Evolutionary conservation across 1,140 invertebrate genomes (phyloP).

Genomic region (Harpegnathos saltator): DNA sequence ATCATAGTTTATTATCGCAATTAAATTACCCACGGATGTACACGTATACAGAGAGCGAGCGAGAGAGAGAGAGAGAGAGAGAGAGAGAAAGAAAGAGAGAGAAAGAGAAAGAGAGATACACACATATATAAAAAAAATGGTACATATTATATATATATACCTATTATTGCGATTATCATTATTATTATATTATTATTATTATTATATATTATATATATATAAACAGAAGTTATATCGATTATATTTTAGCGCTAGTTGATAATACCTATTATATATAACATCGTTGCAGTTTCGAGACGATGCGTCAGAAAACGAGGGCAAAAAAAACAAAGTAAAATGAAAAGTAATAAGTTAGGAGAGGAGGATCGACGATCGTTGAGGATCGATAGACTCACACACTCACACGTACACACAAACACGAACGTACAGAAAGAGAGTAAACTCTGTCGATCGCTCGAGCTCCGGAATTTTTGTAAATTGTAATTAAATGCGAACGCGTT

Average conservation of each 20-base stretch:
- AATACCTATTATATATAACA: slow-evolving; percentile 82
- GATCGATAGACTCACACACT: slow-evolving; percentile 2
- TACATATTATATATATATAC: slow-evolving; percentile 61
- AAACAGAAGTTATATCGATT: slow-evolving; percentile 85
- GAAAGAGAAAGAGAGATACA: slow-evolving; percentile 50
- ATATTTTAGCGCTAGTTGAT: slow-evolving; percentile 86
- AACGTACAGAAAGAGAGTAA: background rate
- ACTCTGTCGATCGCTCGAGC: slow-evolving; percentile 26
- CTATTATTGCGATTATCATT: slow-evolving; percentile 75
- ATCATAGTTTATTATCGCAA: slow-evolving; percentile 80
- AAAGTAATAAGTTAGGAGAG: slow-evolving; percentile 5
- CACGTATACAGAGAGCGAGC: slow-evolving; percentile 68
- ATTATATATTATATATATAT: slow-evolving; percentile 82
- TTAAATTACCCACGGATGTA: slow-evolving; percentile 71
- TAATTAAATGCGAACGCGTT: slow-evolving; percentile 66
- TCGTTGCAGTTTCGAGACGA: slow-evolving; percentile 83
- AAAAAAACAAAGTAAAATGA: slow-evolving; percentile 38
- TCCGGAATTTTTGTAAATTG: slow-evolving; percentile 79
- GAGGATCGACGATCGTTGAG: slow-evolving; percentile 12
- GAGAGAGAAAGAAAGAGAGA: slow-evolving; percentile 56
- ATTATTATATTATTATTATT: slow-evolving; percentile 78
- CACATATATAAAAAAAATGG: slow-evolving; percentile 47
- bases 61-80: slow-evolving; percentile 53
- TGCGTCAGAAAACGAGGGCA: slow-evolving; percentile 80
- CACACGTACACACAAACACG: too few species aligned